Evolutionary conservation across 2,113 vertebrate species (phyloP).

Genomic region (Nicator chloris): DNA sequence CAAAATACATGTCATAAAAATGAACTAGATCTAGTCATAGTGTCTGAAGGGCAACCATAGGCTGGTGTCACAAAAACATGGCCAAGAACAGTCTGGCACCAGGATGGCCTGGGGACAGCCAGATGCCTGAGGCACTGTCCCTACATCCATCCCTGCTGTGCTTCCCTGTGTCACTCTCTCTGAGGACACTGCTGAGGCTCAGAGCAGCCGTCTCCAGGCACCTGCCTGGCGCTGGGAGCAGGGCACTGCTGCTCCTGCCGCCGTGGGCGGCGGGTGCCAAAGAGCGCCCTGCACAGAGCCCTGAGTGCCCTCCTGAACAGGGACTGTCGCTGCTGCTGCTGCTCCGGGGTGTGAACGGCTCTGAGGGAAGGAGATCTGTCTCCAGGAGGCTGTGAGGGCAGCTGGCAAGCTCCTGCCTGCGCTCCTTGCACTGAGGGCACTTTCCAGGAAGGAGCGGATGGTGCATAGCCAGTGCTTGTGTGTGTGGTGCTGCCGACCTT

Average conservation of each 20-base stretch:
- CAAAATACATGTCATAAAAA: neutral
- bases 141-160: neutral
- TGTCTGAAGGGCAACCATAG: neutral
- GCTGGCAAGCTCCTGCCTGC: neutral
- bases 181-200: neutral
- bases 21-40: neutral
- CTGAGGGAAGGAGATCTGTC: neutral
- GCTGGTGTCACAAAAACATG: accelerated
- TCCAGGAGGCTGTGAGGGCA: neutral
- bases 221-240: accelerated
- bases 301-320: neutral
- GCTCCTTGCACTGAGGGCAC: neutral
- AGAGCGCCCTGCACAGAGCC: neutral
- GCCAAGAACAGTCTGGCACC: neutral
- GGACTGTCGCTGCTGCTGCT: neutral
- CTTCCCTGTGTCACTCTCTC: neutral
- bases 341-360: accelerated
- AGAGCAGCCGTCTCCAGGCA: no score
- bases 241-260: neutral
- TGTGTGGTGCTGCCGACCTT: no score
- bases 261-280: accelerated
- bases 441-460: accelerated
- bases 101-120: neutral
- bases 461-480: neutral
- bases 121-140: neutral